These are phyloP conservation scores for Arenaria interpres DNA, from an alignment of 2,113 vertebrate species.

Conservation along the genomic window DNA sequence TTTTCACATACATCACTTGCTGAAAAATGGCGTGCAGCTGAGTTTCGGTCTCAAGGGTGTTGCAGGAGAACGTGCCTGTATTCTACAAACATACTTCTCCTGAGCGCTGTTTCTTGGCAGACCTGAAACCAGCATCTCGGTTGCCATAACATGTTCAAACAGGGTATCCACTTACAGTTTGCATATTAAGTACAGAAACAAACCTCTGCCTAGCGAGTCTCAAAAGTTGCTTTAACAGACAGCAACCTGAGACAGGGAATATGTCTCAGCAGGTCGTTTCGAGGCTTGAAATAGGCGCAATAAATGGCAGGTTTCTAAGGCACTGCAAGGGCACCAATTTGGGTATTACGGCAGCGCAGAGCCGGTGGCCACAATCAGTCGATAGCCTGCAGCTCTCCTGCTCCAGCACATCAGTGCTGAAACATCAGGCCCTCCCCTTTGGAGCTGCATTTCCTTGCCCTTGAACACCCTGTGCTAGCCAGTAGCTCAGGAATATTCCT, in stretches of 20 bases:
- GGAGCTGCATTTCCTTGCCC: not conserved
- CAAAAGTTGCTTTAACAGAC: not conserved
- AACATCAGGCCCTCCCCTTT: not conserved
- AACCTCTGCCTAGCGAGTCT: not conserved
- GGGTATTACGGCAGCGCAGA: not conserved
- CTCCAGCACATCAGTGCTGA: accelerated
- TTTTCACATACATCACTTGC: not conserved
- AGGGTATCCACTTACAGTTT: not conserved
- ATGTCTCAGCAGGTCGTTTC: not conserved
- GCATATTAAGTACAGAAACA: constrained; percentile 39
- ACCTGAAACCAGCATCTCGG: constrained; percentile 20
- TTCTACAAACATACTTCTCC: not conserved
- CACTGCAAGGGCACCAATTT: not conserved
- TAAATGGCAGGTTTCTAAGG: not conserved
- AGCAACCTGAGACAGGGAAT: not conserved
- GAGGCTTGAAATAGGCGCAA: not conserved
- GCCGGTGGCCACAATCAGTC: not conserved
- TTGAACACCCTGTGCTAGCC: not conserved
- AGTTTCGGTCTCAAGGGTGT: constrained; percentile 60
- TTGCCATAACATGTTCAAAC: constrained; percentile 57
- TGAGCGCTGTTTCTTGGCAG: not conserved
- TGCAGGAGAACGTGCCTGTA: constrained; percentile 14
- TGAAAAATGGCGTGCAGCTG: not conserved
- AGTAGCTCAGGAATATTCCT: not conserved
- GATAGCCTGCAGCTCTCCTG: not conserved